Evolutionary conservation across 2,113 vertebrate species (phyloP), one percentile per base, ranked within the genome.

Genomic region (Takifugu flavidus): DNA sequence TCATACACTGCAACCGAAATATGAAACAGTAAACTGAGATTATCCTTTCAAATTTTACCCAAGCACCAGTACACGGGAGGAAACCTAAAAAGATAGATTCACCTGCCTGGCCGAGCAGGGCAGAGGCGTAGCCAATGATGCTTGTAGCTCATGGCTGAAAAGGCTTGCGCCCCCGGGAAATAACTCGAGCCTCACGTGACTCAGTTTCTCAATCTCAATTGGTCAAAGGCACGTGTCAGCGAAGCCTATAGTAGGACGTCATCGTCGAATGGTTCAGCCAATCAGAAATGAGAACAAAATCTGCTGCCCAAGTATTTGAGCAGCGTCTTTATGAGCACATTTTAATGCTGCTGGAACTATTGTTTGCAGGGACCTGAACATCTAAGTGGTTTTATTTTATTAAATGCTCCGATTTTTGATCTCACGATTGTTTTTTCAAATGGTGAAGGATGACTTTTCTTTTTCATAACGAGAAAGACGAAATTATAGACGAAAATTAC

Each of bases 201-300:
- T 49, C 39, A 57, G 65, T 42, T 53, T 51, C 70, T 68, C 47
- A 13, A 1, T 57, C 53, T 25, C 70, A 59, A 95, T 96, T 95
- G 95, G 95, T 82, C 82, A 46, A 60, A 94, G 94, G 94, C 95
- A 97, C 94, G 95, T 95, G 95, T 95, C 94, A 90, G 85, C 86
- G 86, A 88, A 88, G 80, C 76, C 60, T 87, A 83, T 88, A 89
- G 86, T 78, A 31, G 29, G 29, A 80, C 94, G 94, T 95, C 94
- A 95, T 86, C 77, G 69, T 81, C 83, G 87, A 82, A 84, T 39
- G 88, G 90, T 80, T 50, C 61, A 70, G 67, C 87, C 87, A 93
- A 93, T 95, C 93, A 94, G 89, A 95, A 94, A 94, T 91, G 90
- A 93, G 91, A 92, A 91, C 91, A 61, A 91, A 93, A 94, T 92